A percentile compares a stretch with the other conserved stretches of the same genome.
Evolutionary conservation across 2,797 vertebrate genomes (phyloP).

Genomic region (Schizothorax lantsangensis): DNA sequence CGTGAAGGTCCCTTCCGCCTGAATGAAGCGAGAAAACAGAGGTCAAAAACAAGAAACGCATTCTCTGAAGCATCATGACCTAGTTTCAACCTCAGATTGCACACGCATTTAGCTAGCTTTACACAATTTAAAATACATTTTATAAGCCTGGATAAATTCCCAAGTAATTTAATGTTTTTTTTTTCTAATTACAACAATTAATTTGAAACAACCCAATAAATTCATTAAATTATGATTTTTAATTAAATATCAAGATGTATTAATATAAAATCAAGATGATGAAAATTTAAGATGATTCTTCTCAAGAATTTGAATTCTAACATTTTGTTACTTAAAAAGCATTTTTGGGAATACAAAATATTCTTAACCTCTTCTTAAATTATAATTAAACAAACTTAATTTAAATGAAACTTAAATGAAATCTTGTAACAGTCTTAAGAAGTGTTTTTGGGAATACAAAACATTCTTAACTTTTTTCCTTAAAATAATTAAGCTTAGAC

Average conservation of each 20-base stretch:
- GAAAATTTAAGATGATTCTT: not conserved
- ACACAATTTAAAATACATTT: not conserved
- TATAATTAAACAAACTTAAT: not conserved
- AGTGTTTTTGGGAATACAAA: not conserved
- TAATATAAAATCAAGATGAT: not conserved
- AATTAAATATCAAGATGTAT: not conserved
- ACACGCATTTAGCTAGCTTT: not conserved
- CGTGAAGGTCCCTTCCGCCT: constrained; percentile 90
- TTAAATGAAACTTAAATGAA: too few species aligned
- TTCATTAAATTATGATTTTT: not conserved
- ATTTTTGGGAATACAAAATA: not conserved
- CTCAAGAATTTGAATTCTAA: not conserved
- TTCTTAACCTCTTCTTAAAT: not conserved
- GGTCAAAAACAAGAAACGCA: not conserved
- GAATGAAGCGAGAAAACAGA: constrained; percentile 28
- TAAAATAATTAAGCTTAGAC: too few species aligned
- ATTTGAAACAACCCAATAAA: not conserved
- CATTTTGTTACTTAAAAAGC: not conserved
- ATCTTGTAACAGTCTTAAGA: not conserved
- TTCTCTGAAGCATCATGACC: not conserved
- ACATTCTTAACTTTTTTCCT: too few species aligned
- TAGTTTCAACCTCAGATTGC: not conserved
- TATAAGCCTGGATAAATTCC: not conserved
- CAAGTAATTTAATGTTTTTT: not conserved
- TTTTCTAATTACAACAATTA: not conserved